These are phyloP conservation scores for Petroica traversi DNA, from an alignment of 2,113 vertebrate species.

Conservation along the genomic window DNA sequence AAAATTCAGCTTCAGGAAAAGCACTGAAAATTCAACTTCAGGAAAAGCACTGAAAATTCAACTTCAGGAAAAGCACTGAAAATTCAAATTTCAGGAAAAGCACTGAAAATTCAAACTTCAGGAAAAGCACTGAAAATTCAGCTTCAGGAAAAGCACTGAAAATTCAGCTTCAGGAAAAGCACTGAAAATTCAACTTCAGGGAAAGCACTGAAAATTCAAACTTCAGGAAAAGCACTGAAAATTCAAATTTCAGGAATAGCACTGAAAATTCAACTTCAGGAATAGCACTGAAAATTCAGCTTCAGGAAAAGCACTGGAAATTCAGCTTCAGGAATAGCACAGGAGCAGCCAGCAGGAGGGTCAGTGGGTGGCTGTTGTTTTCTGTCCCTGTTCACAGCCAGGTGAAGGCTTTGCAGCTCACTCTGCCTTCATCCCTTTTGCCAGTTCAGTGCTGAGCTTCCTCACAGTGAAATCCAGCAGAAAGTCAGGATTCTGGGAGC, in stretches of 20 bases:
- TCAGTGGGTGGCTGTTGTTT: background rate
- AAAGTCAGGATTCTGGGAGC: background rate
- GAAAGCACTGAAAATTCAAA: background rate
- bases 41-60: background rate
- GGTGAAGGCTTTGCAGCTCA: background rate
- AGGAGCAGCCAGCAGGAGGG: background rate
- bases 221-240: background rate
- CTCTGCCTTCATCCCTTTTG: background rate
- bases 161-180: background rate
- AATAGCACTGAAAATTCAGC: background rate
- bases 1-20: background rate
- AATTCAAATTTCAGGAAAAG: background rate
- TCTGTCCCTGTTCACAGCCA: background rate
- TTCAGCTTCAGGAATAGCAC: background rate
- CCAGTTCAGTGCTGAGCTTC: no score
- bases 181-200: background rate
- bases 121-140: background rate
- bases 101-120: background rate
- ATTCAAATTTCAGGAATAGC: background rate
- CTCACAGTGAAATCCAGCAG: background rate
- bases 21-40: no score
- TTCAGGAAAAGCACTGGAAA: background rate
- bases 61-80: background rate
- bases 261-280: background rate
- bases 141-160: background rate